These are phyloP conservation scores for Coptodon rendalli DNA, from an alignment of 2,113 vertebrate genomes.

Conservation along the genomic window DNA sequence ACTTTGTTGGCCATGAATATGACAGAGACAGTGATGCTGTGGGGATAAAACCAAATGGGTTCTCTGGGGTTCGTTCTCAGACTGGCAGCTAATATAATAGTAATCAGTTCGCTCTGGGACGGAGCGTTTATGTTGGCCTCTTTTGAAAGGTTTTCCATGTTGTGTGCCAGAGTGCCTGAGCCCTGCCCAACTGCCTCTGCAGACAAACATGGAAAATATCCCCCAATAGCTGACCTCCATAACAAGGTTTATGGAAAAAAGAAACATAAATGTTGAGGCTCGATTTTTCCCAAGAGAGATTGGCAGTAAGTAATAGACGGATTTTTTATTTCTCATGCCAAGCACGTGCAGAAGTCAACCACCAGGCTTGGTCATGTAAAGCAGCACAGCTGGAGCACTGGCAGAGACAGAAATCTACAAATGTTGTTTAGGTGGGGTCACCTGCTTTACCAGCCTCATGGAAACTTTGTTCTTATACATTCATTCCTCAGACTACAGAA, in stretches of 20 bases:
- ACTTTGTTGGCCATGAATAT: neutral
- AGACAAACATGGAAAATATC: constrained; percentile 56
- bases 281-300: constrained; percentile 18
- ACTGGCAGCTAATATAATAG: neutral
- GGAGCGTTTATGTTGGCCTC: constrained; percentile 7
- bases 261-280: neutral
- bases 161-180: constrained; percentile 24
- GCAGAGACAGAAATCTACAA: neutral
- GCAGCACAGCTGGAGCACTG: neutral
- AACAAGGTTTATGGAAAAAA: constrained; percentile 19
- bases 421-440: neutral
- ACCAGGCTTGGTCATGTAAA: neutral
- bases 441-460: neutral
- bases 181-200: neutral
- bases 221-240: constrained; percentile 17
- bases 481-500: neutral
- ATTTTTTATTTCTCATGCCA: neutral
- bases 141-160: constrained; percentile 37
- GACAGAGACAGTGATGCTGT: neutral
- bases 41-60: neutral
- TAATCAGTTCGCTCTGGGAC: constrained; percentile 6
- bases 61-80: neutral
- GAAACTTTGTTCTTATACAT: neutral
- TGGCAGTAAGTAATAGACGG: neutral
- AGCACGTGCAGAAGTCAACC: neutral